These are phyloP conservation scores for Reticulitermes lucifugus DNA, from an alignment of 2,888 invertebrate species.

Conservation along the genomic window DNA sequence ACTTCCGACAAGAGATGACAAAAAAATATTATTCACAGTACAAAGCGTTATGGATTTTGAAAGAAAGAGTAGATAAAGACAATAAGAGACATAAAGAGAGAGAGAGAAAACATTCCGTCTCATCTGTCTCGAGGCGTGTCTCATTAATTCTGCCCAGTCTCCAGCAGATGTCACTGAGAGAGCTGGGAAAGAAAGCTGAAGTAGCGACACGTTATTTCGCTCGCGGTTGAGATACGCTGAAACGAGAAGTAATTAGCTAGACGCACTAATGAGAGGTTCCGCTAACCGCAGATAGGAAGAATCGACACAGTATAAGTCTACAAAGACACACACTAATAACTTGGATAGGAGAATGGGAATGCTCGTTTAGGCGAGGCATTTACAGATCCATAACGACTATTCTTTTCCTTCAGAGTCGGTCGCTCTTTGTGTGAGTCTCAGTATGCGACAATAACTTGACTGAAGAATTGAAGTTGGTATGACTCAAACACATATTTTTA, in stretches of 20 bases:
- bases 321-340: neutral
- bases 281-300: neutral
- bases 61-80: slow-evolving; percentile 8
- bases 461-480: too few species aligned
- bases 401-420: neutral
- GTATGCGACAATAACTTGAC: too few species aligned
- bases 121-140: slow-evolving; percentile 34
- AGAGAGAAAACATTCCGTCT: neutral
- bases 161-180: slow-evolving; percentile 46
- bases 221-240: neutral
- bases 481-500: too few species aligned
- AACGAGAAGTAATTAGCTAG: slow-evolving; percentile 4
- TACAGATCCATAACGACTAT: neutral
- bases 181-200: slow-evolving; percentile 12
- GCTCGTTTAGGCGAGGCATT: neutral
- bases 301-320: neutral
- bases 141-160: slow-evolving; percentile 48
- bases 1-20: neutral
- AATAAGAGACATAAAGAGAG: neutral
- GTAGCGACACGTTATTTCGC: neutral
- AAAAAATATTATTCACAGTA: neutral
- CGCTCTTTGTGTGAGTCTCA: neutral
- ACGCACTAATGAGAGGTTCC: neutral
- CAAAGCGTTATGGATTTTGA: slow-evolving; percentile 44
- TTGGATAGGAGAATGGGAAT: neutral